Conservation (phyloP, 2,113 vertebrate species). For the Cololabis saira region DNA sequence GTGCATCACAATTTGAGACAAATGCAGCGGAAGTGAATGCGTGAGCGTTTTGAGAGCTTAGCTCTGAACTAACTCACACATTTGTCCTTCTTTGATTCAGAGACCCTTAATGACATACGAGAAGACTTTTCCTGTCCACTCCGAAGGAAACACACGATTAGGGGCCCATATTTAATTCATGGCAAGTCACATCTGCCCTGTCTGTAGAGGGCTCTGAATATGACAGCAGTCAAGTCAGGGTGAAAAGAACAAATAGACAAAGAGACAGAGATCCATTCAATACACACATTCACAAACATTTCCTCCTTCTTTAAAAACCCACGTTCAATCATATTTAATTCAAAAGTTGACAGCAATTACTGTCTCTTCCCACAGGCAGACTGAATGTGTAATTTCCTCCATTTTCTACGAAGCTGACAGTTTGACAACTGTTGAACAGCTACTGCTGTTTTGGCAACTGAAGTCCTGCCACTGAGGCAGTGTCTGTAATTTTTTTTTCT, state of each 20-base stretch:
- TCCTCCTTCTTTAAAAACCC: conserved; percentile 55
- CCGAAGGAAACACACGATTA: conserved; percentile 74
- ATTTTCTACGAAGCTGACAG: conserved; percentile 71
- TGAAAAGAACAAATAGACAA: conserved; percentile 57
- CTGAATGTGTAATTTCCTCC: conserved; percentile 79
- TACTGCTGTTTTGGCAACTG: conserved; percentile 69
- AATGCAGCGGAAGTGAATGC: conserved; percentile 40
- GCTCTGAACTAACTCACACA: conserved; percentile 46
- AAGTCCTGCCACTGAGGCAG: conserved; percentile 57
- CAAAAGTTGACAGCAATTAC: conserved; percentile 76
- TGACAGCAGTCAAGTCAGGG: conserved; percentile 70
- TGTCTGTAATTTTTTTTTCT: conserved; percentile 45
- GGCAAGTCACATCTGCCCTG: conserved; percentile 77
- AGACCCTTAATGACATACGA: conserved; percentile 80
- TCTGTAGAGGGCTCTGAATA: conserved; percentile 58
- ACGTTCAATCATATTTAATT: conserved; percentile 81
- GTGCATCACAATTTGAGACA: conserved; percentile 38
- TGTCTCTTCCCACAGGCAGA: conserved; percentile 64
- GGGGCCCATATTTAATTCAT: conserved; percentile 83
- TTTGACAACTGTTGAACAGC: conserved; percentile 68
- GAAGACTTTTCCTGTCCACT: conserved; percentile 72
- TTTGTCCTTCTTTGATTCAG: conserved; percentile 67
- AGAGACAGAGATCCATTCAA: conserved; percentile 49
- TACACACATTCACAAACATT: conserved; percentile 40
- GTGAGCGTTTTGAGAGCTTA: conserved; percentile 55